A percentile compares a stretch with the other conserved stretches of the same genome.
Conservation (phyloP, 2,888 invertebrate genomes). For the Nemurella pictetii region DNA sequence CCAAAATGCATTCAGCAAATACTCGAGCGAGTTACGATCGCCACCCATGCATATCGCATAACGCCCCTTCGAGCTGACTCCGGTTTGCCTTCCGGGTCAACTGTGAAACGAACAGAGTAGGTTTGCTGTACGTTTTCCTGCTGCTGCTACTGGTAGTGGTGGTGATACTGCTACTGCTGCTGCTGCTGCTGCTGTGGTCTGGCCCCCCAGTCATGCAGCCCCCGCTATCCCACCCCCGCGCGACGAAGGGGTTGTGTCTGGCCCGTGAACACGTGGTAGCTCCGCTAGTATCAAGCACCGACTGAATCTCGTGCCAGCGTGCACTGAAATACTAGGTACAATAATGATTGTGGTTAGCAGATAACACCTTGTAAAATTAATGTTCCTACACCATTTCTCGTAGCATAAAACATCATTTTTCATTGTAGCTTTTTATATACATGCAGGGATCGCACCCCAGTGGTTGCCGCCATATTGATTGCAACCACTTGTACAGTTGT, state of each 20-base stretch:
- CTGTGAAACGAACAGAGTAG: not conserved
- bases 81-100: not conserved
- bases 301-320: not conserved
- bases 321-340: not conserved
- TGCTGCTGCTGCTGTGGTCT: not conserved
- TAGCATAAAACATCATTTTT: conserved; percentile 30
- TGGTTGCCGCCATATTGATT: conserved; percentile 27
- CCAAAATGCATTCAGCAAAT: not conserved
- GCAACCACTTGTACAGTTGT: conserved; percentile 15
- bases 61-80: not conserved
- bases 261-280: not conserved
- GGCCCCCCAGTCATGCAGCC: not conserved
- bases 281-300: not conserved
- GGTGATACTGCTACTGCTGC: too few species aligned
- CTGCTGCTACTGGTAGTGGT: too few species aligned
- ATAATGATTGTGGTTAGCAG: conserved; percentile 25
- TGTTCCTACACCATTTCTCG: conserved; percentile 11
- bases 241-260: not conserved
- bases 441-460: not conserved
- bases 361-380: conserved; percentile 32
- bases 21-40: not conserved
- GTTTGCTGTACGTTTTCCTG: not conserved
- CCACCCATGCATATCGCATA: not conserved
- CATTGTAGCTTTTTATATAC: conserved; percentile 13
- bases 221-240: not conserved